Percentiles rank a stretch among this genome's conserved stretches.
Conservation (phyloP, 2,888 invertebrate species). For the Seira ritae region DNA sequence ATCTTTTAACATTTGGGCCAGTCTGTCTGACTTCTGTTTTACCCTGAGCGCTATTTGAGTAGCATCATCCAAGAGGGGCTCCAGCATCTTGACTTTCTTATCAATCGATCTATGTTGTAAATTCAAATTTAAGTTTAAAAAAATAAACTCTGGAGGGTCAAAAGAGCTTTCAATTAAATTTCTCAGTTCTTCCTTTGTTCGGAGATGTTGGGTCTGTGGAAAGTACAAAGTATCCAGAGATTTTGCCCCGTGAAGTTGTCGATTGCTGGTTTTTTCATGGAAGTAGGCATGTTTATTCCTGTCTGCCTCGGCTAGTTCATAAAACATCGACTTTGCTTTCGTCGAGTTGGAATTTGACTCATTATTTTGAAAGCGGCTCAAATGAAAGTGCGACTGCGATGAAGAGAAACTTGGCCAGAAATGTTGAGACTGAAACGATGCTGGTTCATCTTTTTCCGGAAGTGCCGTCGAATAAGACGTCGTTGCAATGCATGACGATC, state of each 20-base stretch:
- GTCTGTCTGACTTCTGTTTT: conserved; percentile 67
- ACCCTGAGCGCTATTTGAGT: conserved; percentile 66
- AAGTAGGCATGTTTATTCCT: conserved; percentile 40
- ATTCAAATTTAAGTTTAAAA: conserved; percentile 39
- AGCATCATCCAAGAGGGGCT: conserved; percentile 66
- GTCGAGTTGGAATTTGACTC: too few relatives aligned
- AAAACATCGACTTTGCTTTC: conserved; percentile 55
- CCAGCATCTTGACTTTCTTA: conserved; percentile 49
- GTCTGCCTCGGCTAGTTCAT: conserved; percentile 48
- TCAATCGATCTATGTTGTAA: conserved; percentile 43
- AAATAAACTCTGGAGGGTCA: conserved; percentile 54
- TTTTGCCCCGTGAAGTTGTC: conserved; percentile 22
- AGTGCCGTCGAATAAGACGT: neutral
- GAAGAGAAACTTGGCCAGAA: conserved; percentile 44
- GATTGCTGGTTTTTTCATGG: conserved; percentile 10
- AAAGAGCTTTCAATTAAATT: conserved; percentile 55
- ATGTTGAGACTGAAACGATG: conserved; percentile 6
- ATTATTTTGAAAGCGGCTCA: conserved; percentile 24
- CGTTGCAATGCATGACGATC: neutral
- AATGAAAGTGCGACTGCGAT: conserved; percentile 25
- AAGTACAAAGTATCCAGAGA: conserved; percentile 40
- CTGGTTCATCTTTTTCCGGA: neutral
- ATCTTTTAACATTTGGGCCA: conserved; percentile 67
- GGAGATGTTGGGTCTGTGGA: neutral
- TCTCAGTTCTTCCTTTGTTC: conserved; percentile 32